Base-by-base conservation (phyloP, 2,113 vertebrate species). In the Aspiorhynchus laticeps region DNA sequence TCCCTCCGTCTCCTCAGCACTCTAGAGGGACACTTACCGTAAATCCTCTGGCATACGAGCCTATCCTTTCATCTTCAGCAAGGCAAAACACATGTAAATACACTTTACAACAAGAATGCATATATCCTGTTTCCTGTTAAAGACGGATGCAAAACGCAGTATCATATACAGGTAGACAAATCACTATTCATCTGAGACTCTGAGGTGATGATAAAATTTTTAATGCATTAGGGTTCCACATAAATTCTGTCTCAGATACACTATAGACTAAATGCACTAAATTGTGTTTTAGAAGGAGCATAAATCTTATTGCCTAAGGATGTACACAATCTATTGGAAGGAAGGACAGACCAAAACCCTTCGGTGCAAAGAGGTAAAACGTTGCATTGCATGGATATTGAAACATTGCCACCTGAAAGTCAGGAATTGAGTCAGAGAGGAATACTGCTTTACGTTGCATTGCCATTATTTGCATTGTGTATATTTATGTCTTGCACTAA, bases 11-110 rank as follows among this genome's bases (percentile, higher is more conserved):
- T 86, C 48, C 51, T 26, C 69, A 84, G 28, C 87, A 77, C 82
- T 74, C 85, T 31, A 63, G 85, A 85, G 71, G 26, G 56, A 77
- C 24, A 38, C 84, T 76, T 89, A 88, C 87, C 87, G 26, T 88
- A 88, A 73, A 51, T n/a, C 86, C 83, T 38, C 73, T 83, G 88
- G 48, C 48, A 81, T 14, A 88, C n/a, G 31, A 71, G 79, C 73
- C 74, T 31, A 3, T 51, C 38, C 26, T 59, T 36, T 81, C 33
- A 80, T 79, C 26, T 41, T 38, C 53, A 38, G 36, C 33, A 28
- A 48, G 38, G 77, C 24, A 59, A 80, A 17, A 33, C 69, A 24
- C 15, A 51, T 3, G n/a, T 38, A 21, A 53, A 78, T 17, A 53
- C 28, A 53, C 8, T 21, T 46, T 76, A 41, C 10, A 12, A 21